phyloP scores from a whole-genome alignment of 2,113 vertebrate genomes.

The Lasiurus cinereus region DNA sequence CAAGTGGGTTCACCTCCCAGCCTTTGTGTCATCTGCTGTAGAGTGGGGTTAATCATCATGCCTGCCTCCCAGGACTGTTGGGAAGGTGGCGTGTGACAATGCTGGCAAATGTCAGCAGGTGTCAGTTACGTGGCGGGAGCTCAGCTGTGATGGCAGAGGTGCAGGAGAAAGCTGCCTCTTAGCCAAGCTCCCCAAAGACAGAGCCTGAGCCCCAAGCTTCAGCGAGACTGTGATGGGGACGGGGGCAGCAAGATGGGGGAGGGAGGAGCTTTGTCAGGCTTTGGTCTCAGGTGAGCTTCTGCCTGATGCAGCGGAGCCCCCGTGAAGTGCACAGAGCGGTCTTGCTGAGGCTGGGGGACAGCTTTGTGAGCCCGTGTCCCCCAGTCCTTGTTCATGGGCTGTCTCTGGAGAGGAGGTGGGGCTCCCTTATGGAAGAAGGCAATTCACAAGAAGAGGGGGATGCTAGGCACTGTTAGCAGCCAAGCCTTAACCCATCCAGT shows the following conservation, averaged over 20 bases:
- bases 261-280: not conserved
- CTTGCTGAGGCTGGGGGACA: not conserved
- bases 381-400: rapidly evolving
- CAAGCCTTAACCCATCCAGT: not conserved
- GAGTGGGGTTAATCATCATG: not conserved
- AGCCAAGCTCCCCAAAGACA: too few species aligned
- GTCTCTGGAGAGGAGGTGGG: not conserved
- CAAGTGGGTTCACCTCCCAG: not conserved
- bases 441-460: not conserved
- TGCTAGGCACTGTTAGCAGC: not conserved
- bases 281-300: not conserved
- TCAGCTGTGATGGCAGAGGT: not conserved
- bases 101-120: rapidly evolving
- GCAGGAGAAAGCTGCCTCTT: not conserved
- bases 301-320: rapidly evolving
- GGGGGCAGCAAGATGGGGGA: not conserved
- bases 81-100: rapidly evolving
- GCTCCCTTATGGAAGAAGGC: not conserved
- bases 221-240: rapidly evolving
- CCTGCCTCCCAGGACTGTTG: not conserved
- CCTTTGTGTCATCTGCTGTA: not conserved
- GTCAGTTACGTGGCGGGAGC: rapidly evolving
- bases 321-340: too few species aligned
- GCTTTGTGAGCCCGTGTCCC: not conserved
- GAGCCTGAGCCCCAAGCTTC: not conserved